phyloP scores from a whole-genome alignment of 92 coral and sea anemone species.

The Parazoanthus darwini region DNA sequence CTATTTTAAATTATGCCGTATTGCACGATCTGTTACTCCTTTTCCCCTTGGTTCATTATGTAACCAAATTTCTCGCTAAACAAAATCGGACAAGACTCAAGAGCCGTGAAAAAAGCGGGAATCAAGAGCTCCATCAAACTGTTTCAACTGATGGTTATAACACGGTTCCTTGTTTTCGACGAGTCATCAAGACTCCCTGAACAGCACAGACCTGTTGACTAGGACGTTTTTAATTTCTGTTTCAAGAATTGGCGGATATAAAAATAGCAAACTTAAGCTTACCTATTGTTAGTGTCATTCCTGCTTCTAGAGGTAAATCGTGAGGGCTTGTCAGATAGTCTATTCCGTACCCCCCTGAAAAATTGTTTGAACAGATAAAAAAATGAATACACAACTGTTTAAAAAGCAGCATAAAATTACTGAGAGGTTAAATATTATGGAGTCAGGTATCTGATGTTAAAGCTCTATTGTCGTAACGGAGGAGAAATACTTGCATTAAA shows the following conservation, averaged over 20 bases:
- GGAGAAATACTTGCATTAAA: no score
- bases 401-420: neutral
- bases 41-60: conserved; percentile 63
- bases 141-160: conserved; percentile 52
- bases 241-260: neutral
- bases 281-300: conserved; percentile 51
- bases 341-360: conserved; percentile 48
- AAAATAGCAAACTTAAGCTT: neutral
- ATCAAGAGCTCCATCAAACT: conserved; percentile 52
- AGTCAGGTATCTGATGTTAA: no score
- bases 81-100: conserved; percentile 65
- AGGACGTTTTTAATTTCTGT: conserved; percentile 14
- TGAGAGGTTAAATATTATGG: neutral
- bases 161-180: conserved; percentile 48
- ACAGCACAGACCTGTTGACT: conserved; percentile 54
- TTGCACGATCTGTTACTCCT: conserved; percentile 9
- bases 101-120: conserved; percentile 71
- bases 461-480: neutral
- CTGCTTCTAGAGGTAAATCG: conserved; percentile 42
- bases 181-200: conserved; percentile 41
- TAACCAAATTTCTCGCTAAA: conserved; percentile 72
- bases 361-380: neutral
- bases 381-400: no score
- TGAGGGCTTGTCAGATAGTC: neutral
- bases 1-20: no score